Conservation (phyloP, 2,113 vertebrate genomes). For the Sisor rabdophorus region DNA sequence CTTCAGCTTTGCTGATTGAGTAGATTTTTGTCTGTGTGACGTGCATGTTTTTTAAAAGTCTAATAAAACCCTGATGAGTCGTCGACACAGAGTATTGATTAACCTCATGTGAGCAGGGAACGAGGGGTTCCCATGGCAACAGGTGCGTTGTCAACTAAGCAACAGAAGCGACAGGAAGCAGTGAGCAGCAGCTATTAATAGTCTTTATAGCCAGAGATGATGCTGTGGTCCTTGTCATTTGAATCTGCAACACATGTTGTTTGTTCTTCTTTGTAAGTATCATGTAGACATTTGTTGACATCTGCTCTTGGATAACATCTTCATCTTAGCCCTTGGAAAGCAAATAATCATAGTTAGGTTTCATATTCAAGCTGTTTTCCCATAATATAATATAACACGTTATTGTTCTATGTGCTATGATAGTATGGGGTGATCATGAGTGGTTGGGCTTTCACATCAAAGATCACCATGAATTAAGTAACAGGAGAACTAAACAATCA, state of each 20-base stretch:
- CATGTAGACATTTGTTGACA: constrained; percentile 19
- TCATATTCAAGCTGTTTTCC: not conserved
- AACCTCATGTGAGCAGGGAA: constrained; percentile 40
- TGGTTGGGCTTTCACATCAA: constrained; percentile 10
- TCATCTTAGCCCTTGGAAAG: not conserved
- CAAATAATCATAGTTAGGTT: not conserved
- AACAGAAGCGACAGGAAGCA: constrained; percentile 47
- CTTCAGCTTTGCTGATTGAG: not conserved
- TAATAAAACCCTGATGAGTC: constrained; percentile 38
- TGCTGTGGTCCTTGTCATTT: constrained; percentile 42
- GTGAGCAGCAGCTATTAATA: constrained; percentile 49
- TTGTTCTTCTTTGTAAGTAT: constrained; percentile 48
- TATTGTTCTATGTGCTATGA: not conserved
- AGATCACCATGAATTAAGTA: constrained; percentile 16
- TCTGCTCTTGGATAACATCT: constrained; percentile 6
- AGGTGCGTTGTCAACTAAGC: constrained; percentile 48
- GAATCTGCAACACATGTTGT: constrained; percentile 46
- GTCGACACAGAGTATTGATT: constrained; percentile 47
- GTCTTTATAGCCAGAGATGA: constrained; percentile 41
- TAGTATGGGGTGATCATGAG: constrained; percentile 20
- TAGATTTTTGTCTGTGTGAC: constrained; percentile 26
- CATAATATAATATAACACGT: constrained; percentile 27
- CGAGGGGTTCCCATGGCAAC: constrained; percentile 53
- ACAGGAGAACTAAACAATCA: not conserved
- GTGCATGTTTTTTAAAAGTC: constrained; percentile 14